These are phyloP conservation scores for Danio choprae DNA, from an alignment of 2,797 vertebrate species.

Conservation along the genomic window DNA sequence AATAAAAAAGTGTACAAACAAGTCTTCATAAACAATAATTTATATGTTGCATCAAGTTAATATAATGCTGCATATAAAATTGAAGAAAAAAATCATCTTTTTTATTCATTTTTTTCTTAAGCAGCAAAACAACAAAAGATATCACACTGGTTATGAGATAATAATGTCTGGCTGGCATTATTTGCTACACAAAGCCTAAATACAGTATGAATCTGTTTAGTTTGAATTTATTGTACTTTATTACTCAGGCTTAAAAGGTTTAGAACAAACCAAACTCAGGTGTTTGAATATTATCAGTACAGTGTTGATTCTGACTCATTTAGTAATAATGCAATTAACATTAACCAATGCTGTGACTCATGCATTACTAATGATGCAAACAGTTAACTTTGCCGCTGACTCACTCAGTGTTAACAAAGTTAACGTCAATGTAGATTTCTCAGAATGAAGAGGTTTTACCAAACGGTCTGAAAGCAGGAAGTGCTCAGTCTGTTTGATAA, in stretches of 20 bases:
- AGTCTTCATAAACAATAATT: no score
- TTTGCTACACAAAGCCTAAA: background rate
- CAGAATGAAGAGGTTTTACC: conserved; percentile 4
- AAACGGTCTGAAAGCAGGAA: background rate
- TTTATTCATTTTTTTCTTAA: background rate
- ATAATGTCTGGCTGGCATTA: background rate
- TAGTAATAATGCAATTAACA: background rate
- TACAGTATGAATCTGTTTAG: background rate
- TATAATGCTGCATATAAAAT: no score
- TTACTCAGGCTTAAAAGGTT: background rate
- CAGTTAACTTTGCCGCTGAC: conserved; percentile 17
- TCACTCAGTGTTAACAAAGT: background rate
- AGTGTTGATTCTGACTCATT: conserved; percentile 3
- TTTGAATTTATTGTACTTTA: background rate
- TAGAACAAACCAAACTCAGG: background rate
- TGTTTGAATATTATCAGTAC: background rate
- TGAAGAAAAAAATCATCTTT: no score
- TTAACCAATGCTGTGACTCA: conserved; percentile 8
- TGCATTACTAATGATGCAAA: background rate
- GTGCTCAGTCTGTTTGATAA: background rate
- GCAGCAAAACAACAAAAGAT: background rate
- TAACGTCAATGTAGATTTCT: background rate
- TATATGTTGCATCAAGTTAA: no score
- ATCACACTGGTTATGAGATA: no score
- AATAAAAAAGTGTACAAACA: no score